Conservation (phyloP, 2,888 invertebrate species). For the Sminthurides aquaticus region DNA sequence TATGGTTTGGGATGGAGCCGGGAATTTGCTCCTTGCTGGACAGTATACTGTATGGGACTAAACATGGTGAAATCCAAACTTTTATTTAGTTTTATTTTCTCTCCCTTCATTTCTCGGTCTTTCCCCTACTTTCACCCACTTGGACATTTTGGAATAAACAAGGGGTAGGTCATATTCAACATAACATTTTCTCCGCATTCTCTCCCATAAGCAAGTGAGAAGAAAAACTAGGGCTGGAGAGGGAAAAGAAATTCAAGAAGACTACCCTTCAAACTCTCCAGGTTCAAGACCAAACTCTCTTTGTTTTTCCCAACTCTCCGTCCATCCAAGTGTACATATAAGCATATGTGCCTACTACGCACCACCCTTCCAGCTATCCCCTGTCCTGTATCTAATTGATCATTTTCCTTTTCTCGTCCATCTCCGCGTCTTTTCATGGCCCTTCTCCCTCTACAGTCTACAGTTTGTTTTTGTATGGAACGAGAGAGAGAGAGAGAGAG, state of each 20-base stretch:
- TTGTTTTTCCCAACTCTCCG: background rate
- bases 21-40: no score
- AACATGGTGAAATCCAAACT: background rate
- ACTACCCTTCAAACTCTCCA: background rate
- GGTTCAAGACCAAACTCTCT: background rate
- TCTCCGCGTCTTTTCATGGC: background rate
- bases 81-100: background rate
- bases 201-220: background rate
- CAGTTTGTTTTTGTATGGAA: no score
- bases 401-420: background rate
- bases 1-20: no score
- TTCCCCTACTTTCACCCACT: background rate
- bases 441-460: background rate
- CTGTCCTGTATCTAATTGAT: background rate
- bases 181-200: background rate
- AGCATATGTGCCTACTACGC: no score
- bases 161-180: slow-evolving; percentile 13
- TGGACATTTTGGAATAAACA: slow-evolving; percentile 5
- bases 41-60: background rate
- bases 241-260: background rate
- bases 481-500: no score
- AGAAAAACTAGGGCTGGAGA: background rate
- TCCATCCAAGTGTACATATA: background rate
- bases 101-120: slow-evolving; percentile 1
- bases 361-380: background rate